Evolutionary conservation across 2,797 vertebrate species (phyloP).

Genomic region (Onychomys torridus): DNA sequence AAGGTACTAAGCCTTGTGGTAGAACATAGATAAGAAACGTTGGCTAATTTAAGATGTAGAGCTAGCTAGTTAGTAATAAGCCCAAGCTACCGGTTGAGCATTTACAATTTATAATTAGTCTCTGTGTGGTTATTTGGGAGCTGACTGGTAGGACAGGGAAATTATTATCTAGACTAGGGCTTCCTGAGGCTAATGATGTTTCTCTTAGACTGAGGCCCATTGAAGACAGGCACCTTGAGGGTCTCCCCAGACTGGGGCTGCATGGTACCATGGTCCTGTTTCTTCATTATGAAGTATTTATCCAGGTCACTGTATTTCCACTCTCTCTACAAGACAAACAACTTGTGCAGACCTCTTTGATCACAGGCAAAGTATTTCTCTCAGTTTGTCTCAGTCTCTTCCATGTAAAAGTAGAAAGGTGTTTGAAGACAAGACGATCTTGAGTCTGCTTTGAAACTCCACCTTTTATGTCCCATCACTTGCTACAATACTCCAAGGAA

Average conservation of each 20-base stretch:
- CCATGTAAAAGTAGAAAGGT: background rate
- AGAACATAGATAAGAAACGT: background rate
- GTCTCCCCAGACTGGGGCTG: background rate
- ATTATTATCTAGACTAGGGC: background rate
- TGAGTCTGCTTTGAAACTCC: background rate
- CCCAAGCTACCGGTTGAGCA: background rate
- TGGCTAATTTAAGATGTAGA: background rate
- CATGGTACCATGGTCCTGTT: background rate
- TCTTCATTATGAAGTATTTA: background rate
- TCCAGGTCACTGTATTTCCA: background rate
- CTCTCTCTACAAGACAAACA: background rate
- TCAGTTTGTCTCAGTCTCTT: background rate
- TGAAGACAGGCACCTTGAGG: background rate
- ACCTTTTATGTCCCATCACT: background rate
- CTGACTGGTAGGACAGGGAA: background rate
- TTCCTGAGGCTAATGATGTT: background rate
- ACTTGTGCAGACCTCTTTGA: background rate
- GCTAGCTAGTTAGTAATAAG: background rate
- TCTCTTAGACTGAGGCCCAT: no score
- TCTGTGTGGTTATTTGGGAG: background rate
- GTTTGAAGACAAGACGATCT: background rate
- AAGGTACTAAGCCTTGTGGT: background rate
- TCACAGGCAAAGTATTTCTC: background rate
- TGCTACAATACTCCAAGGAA: background rate
- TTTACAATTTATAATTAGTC: background rate